Evolutionary conservation across 2,888 invertebrate genomes (phyloP).

Genomic region (Dendrolimus pini): DNA sequence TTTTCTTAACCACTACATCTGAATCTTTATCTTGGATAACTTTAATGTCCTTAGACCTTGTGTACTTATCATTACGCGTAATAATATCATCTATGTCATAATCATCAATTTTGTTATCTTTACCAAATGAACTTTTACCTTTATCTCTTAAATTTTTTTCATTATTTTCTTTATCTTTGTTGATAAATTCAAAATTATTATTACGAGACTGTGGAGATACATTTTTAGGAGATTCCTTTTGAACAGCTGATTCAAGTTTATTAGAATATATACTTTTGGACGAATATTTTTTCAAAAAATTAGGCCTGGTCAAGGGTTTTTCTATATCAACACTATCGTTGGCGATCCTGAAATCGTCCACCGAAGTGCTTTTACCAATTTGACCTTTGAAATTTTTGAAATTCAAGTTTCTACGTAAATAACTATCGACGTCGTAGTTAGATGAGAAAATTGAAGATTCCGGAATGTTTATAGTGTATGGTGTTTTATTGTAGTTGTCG

Average conservation of each 20-base stretch:
- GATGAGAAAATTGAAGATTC: constrained; percentile 54
- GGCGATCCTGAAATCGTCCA: constrained; percentile 1
- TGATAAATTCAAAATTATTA: too few relatives aligned
- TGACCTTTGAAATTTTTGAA: constrained; percentile 46
- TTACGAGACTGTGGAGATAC: too few relatives aligned
- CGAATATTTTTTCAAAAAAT: not conserved
- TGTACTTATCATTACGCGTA: not conserved
- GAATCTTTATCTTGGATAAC: not conserved
- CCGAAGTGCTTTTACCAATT: constrained; percentile 4
- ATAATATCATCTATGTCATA: too few relatives aligned
- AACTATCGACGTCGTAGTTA: constrained; percentile 60
- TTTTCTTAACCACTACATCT: not conserved
- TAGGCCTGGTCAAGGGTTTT: not conserved
- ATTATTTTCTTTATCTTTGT: constrained; percentile 3
- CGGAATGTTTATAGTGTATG: constrained; percentile 65
- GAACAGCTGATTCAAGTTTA: too few relatives aligned
- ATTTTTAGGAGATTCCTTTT: too few relatives aligned
- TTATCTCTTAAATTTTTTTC: constrained; percentile 5
- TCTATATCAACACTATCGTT: not conserved
- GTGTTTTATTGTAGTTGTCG: constrained; percentile 24
- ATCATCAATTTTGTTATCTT: too few relatives aligned
- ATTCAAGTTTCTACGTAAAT: constrained; percentile 55
- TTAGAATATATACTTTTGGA: too few relatives aligned
- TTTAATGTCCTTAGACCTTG: too few relatives aligned
- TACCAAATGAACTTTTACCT: too few relatives aligned